Conservation (phyloP, 2,113 vertebrate species). For the Seriola aureovittata region DNA sequence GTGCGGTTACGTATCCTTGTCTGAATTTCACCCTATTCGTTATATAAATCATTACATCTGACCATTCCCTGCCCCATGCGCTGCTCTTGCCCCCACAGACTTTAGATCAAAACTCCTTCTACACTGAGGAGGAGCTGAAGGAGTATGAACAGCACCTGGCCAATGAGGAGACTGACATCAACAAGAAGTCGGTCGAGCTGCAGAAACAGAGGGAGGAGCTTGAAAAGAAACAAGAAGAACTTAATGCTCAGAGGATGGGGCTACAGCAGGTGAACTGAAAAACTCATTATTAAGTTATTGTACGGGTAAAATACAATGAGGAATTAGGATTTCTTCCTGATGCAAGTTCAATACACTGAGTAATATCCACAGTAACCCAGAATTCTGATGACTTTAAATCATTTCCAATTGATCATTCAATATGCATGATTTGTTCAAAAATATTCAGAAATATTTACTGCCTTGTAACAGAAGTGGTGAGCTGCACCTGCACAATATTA, state of each 20-base stretch:
- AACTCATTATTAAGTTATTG: neutral
- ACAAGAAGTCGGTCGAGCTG: conserved; percentile 86
- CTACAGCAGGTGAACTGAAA: conserved; percentile 87
- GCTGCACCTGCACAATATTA: too few species aligned
- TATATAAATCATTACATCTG: neutral
- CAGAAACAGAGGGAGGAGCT: conserved; percentile 90
- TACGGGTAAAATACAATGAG: neutral
- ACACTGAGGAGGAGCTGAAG: conserved; percentile 91
- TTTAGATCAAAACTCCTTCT: conserved; percentile 89
- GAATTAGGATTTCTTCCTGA: neutral
- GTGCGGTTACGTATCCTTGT: neutral
- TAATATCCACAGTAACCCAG: neutral
- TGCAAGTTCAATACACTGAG: neutral
- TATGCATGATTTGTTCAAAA: neutral
- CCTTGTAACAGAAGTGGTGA: neutral
- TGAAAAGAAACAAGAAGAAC: conserved; percentile 89
- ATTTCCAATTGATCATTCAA: neutral
- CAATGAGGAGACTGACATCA: conserved; percentile 87
- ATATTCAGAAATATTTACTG: neutral
- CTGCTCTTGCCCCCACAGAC: conserved; percentile 80
- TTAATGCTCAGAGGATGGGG: conserved; percentile 89
- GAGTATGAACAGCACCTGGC: conserved; percentile 89
- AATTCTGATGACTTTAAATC: neutral
- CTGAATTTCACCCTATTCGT: neutral
- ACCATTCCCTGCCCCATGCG: neutral